Conservation (phyloP, 2,888 invertebrate species). For the Harpagoxenus sublaevis region DNA sequence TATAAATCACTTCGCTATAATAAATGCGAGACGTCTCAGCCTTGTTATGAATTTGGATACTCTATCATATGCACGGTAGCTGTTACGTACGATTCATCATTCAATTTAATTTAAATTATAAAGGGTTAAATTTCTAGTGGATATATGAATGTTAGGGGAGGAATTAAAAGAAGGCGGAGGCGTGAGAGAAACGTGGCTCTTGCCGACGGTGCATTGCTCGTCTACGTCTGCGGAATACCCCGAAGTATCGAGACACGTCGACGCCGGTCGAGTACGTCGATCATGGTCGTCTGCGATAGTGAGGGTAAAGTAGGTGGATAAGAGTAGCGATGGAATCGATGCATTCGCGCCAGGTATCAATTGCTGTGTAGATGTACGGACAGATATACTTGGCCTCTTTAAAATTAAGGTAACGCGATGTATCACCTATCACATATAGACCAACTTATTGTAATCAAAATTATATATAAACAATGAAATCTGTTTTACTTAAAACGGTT, state of each 20-base stretch:
- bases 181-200: slow-evolving; percentile 10
- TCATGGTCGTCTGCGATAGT: slow-evolving; percentile 29
- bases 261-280: slow-evolving; percentile 54
- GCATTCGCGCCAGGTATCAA: slow-evolving; percentile 4
- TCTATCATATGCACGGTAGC: not conserved
- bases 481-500: not conserved
- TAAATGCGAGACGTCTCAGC: not conserved
- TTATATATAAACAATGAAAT: not conserved
- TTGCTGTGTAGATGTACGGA: not conserved
- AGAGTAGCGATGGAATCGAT: slow-evolving; percentile 41
- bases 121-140: slow-evolving; percentile 5
- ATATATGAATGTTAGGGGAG: not conserved
- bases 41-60: slow-evolving; percentile 2
- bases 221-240: slow-evolving; percentile 17
- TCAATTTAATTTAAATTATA: not conserved
- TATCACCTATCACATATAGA: not conserved
- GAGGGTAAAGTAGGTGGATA: slow-evolving; percentile 41
- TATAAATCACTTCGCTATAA: not conserved
- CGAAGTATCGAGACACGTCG: slow-evolving; percentile 56
- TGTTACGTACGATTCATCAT: not conserved
- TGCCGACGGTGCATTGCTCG: slow-evolving; percentile 31
- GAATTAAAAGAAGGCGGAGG: slow-evolving; percentile 16
- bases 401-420: not conserved
- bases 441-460: not conserved
- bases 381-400: not conserved